Evolutionary conservation across 1,140 invertebrate genomes (phyloP).

Genomic region (Drosophila quadrilineata): DNA sequence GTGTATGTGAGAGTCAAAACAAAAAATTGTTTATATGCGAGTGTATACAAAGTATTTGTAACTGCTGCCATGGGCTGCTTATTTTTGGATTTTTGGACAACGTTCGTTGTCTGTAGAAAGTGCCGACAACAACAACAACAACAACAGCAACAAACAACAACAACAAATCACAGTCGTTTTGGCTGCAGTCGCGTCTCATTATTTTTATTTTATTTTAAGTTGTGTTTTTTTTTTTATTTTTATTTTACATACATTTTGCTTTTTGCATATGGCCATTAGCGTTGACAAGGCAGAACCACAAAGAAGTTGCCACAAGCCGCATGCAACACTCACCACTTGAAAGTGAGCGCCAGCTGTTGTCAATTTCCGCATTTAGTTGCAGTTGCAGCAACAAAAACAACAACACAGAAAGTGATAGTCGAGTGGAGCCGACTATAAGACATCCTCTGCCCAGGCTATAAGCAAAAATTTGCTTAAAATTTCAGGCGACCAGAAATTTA

Average conservation of each 20-base stretch:
- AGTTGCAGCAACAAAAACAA: constrained; percentile 4
- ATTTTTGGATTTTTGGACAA: constrained; percentile 77
- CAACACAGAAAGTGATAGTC: no score
- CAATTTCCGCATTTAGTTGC: constrained; percentile 62
- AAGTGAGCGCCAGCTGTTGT: constrained; percentile 70
- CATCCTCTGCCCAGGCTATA: no score
- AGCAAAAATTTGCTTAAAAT: no score
- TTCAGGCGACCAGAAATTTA: no score
- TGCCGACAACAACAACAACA: constrained; percentile 50
- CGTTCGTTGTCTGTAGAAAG: constrained; percentile 60
- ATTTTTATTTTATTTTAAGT: constrained; percentile 49
- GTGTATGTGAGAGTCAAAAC: no score
- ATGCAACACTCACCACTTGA: constrained; percentile 50
- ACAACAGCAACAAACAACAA: constrained; percentile 33
- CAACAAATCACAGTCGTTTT: constrained; percentile 47
- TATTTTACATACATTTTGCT: no score
- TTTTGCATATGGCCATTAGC: constrained; percentile 76
- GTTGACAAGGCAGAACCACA: constrained; percentile 75
- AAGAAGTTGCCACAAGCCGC: constrained; percentile 44
- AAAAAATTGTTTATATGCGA: constrained; percentile 13
- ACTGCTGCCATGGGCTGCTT: constrained; percentile 68
- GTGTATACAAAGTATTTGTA: constrained; percentile 16
- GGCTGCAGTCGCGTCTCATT: constrained; percentile 62
- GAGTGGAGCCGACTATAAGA: no score
- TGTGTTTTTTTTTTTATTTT: no score